phyloP scores from a whole-genome alignment of 2,888 invertebrate genomes.

The Yponomeuta malinellus region DNA sequence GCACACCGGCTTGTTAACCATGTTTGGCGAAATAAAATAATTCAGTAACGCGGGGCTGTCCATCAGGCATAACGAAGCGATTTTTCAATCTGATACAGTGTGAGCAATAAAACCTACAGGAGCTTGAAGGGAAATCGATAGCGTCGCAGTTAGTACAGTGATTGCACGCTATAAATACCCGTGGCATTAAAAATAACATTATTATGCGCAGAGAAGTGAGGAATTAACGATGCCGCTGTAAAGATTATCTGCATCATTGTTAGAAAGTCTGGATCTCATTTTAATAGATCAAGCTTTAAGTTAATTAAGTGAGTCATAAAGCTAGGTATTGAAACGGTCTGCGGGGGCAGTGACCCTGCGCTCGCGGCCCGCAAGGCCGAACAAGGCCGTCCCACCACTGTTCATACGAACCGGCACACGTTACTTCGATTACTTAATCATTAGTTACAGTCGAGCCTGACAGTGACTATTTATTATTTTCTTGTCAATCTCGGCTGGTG shows the following conservation, averaged over 20 bases:
- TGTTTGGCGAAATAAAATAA: slow-evolving; percentile 11
- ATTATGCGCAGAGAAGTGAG: not conserved
- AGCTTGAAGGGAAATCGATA: not conserved
- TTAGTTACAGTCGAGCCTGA: slow-evolving; percentile 1
- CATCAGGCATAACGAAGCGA: slow-evolving; percentile 5
- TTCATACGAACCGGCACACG: slow-evolving; percentile 11
- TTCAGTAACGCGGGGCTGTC: slow-evolving; percentile 4
- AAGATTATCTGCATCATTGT: not conserved
- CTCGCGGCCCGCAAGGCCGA: slow-evolving; percentile 56
- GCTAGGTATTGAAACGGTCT: slow-evolving; percentile 13
- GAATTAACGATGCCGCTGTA: not conserved
- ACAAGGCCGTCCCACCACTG: slow-evolving; percentile 58
- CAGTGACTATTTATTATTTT: slow-evolving; percentile 5
- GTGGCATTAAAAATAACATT: not conserved
- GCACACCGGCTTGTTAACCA: slow-evolving; percentile 9
- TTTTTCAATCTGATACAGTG: not conserved
- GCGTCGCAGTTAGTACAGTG: not conserved
- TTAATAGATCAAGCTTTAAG: not conserved
- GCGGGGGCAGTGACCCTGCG: slow-evolving; percentile 26
- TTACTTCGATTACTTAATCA: slow-evolving; percentile 12
- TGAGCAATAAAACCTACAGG: slow-evolving; percentile 1
- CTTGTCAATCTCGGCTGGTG: not conserved
- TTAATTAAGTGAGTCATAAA: not conserved
- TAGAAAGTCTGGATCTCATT: not conserved
- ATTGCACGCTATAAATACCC: not conserved